Evolutionary conservation across 30 jellyfish, hydroid and myxozoan genomes (phyloP).

Genomic region (Haliclystus octoradiatus): DNA sequence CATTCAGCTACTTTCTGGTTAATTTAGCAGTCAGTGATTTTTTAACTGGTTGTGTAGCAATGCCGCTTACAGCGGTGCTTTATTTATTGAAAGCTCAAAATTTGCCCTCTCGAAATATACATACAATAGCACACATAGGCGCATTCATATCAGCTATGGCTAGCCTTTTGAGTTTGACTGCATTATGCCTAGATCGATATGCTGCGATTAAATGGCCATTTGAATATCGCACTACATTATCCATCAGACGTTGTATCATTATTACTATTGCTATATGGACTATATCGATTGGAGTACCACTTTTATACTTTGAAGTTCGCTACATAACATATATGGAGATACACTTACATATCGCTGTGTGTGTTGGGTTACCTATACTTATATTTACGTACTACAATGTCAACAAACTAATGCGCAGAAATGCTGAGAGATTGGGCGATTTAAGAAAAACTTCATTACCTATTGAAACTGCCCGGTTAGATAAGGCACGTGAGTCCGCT

Average conservation of each 20-base stretch:
- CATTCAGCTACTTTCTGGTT: slow-evolving; percentile 62
- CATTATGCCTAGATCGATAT: slow-evolving; percentile 59
- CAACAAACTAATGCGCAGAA: slow-evolving; percentile 5
- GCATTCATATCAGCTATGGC: slow-evolving; percentile 67
- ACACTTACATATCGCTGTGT: slow-evolving; percentile 45
- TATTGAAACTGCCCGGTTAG: too few species aligned
- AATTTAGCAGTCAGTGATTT: slow-evolving; percentile 63
- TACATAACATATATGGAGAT: slow-evolving; percentile 46
- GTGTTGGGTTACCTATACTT: slow-evolving; percentile 2
- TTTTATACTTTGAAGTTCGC: slow-evolving; percentile 40
- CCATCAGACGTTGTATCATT: slow-evolving; percentile 16
- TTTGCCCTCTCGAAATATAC: slow-evolving; percentile 32
- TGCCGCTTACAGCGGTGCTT: slow-evolving; percentile 58
- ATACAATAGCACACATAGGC: slow-evolving; percentile 17
- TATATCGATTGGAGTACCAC: slow-evolving; percentile 28
- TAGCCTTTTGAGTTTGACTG: slow-evolving; percentile 45
- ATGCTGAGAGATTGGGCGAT: too few species aligned
- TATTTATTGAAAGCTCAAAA: slow-evolving; percentile 54
- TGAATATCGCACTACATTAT: slow-evolving; percentile 33
- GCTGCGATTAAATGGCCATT: slow-evolving; percentile 48
- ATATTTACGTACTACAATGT: slow-evolving; percentile 39
- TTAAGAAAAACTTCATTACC: too few species aligned
- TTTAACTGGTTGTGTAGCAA: slow-evolving; percentile 50
- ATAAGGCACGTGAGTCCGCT: too few species aligned
- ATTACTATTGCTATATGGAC: slow-evolving; percentile 21